Conservation (phyloP, 2,113 vertebrate species). For the Zosterops pallidus region DNA sequence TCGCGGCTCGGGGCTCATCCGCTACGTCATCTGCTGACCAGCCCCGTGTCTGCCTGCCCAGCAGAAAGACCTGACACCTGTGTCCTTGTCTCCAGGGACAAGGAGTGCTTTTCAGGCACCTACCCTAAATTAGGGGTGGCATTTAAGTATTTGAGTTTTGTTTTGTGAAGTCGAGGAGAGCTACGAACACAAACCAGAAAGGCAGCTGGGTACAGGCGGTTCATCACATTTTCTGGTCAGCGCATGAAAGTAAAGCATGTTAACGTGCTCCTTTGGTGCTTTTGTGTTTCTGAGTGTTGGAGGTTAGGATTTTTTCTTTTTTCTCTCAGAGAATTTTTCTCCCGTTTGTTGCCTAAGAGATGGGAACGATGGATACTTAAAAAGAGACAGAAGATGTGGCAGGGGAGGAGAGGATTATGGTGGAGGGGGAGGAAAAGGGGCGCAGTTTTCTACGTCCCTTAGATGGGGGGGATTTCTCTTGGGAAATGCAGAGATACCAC, state of each 20-base stretch:
- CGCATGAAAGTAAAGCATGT: not conserved
- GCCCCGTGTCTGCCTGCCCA: accelerated
- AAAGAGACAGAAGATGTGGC: not conserved
- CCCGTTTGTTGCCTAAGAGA: not conserved
- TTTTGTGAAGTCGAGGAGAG: not conserved
- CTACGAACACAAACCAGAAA: no score
- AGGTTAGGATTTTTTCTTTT: not conserved
- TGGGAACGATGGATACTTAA: not conserved
- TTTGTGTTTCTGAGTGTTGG: not conserved
- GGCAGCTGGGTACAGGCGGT: accelerated
- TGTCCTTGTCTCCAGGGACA: not conserved
- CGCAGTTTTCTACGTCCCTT: not conserved
- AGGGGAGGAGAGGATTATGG: no score
- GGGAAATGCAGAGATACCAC: not conserved
- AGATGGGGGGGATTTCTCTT: not conserved
- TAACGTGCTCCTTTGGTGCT: not conserved
- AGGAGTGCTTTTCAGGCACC: not conserved
- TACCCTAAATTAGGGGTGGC: no score
- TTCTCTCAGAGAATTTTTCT: not conserved
- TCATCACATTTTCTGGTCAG: not conserved
- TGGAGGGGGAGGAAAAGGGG: no score
- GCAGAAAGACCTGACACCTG: accelerated
- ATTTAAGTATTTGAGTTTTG: not conserved
- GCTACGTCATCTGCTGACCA: conserved; percentile 79
- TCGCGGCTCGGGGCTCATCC: conserved; percentile 74